A percentile compares a stretch with the other conserved stretches of the same genome.
Evolutionary conservation across 2,113 vertebrate genomes (phyloP).

Genomic region (Cercocebus atys): DNA sequence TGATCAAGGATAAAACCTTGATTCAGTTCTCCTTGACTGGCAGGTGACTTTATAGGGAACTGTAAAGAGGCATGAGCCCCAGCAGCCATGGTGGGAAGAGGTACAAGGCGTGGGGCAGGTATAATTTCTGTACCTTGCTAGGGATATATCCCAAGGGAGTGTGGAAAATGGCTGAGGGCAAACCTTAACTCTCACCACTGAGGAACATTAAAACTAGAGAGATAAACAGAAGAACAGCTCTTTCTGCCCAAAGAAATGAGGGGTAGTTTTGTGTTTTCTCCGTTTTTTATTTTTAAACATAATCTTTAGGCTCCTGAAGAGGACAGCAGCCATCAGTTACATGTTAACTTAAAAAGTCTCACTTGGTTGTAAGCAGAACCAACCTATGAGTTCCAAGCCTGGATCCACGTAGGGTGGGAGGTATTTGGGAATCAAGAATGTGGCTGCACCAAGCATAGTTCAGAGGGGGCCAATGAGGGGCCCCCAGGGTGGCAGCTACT

Average conservation of each 20-base stretch:
- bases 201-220: neutral
- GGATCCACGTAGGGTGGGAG: accelerated
- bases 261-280: neutral
- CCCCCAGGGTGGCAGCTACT: accelerated
- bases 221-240: neutral
- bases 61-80: accelerated
- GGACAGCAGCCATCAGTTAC: neutral
- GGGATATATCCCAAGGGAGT: neutral
- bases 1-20: neutral
- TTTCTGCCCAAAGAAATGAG: neutral
- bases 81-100: accelerated
- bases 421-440: accelerated
- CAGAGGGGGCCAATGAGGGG: accelerated
- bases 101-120: accelerated
- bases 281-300: neutral
- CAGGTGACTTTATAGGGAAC: accelerated
- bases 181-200: accelerated
- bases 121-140: neutral
- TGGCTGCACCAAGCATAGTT: accelerated
- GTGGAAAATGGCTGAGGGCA: neutral
- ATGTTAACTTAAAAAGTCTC: neutral
- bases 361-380: accelerated
- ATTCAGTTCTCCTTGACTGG: accelerated
- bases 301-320: neutral
- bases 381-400: accelerated